phyloP scores from a whole-genome alignment of 2,113 vertebrate genomes.

The Himantopus leucocephalus region DNA sequence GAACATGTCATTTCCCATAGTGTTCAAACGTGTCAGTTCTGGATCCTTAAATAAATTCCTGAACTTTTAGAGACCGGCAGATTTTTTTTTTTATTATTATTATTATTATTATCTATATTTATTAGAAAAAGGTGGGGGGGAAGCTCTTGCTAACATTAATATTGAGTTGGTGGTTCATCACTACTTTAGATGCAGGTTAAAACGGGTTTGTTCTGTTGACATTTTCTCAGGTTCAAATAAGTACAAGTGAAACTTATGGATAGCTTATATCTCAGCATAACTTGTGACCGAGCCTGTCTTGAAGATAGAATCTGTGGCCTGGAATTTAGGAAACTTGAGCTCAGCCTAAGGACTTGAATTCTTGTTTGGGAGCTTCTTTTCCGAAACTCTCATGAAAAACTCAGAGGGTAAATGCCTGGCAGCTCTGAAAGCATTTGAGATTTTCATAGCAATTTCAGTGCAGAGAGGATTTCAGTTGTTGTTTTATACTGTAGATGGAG shows the following conservation, averaged over 20 bases:
- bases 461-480: not conserved
- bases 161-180: not conserved
- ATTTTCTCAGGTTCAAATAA: not conserved
- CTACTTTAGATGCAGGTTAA: not conserved
- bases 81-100: not conserved
- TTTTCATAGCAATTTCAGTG: not conserved
- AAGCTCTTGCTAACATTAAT: not conserved
- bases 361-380: not conserved
- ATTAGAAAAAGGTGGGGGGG: accelerated
- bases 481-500: not conserved
- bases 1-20: not conserved
- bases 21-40: not conserved
- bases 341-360: not conserved
- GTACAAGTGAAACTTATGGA: not conserved
- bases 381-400: not conserved
- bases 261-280: not conserved
- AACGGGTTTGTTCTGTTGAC: not conserved
- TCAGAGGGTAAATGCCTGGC: not conserved
- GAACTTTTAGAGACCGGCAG: not conserved
- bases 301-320: not conserved
- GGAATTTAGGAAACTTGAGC: not conserved
- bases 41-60: not conserved
- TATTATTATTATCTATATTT: not conserved
- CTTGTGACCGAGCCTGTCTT: not conserved
- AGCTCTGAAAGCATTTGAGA: not conserved